Evolutionary conservation across 2,113 vertebrate genomes (phyloP).

Genomic region (Myotis davidii): DNA sequence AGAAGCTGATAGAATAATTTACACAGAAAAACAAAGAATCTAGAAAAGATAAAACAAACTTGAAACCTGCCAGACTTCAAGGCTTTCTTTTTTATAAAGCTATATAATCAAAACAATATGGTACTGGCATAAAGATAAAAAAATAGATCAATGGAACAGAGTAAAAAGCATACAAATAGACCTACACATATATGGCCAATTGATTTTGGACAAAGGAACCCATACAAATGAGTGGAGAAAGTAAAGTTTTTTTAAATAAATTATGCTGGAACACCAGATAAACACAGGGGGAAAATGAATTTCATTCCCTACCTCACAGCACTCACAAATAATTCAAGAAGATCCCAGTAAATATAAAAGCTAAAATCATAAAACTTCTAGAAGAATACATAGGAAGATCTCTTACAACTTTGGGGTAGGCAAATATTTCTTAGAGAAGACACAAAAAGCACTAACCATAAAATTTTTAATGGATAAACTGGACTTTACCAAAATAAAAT

Average conservation of each 20-base stretch:
- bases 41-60: conserved; percentile 19
- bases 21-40: conserved; percentile 19
- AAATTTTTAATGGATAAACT: background rate
- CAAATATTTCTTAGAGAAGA: background rate
- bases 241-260: background rate
- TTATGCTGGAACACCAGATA: background rate
- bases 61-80: conserved; percentile 28
- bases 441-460: background rate
- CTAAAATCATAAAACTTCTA: conserved; percentile 14
- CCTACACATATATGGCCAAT: background rate
- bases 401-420: background rate
- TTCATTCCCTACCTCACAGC: background rate
- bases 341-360: background rate
- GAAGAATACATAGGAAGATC: background rate
- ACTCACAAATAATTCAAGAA: background rate
- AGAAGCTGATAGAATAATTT: background rate
- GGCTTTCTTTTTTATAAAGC: background rate
- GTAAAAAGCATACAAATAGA: background rate
- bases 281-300: background rate
- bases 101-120: background rate
- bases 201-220: background rate
- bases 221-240: background rate
- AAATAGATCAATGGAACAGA: background rate
- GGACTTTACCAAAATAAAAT: background rate
- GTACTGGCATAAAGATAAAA: background rate